phyloP scores from a whole-genome alignment of 2,113 vertebrate species.

The Siniperca knerii region DNA sequence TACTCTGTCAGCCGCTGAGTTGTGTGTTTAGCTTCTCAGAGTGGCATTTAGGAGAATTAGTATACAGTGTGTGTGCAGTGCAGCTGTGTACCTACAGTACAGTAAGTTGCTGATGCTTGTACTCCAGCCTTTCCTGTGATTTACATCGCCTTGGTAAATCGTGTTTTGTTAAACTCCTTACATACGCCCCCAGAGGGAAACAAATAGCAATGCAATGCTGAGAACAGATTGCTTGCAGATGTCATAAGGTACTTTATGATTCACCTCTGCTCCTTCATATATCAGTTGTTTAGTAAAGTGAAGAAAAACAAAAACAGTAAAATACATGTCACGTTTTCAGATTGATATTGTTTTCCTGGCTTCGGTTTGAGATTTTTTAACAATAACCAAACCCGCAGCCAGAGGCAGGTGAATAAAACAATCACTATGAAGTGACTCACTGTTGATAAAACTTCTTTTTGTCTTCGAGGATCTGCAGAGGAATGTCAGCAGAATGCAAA shows the following conservation, averaged over 20 bases:
- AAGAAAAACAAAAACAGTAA: constrained; percentile 21
- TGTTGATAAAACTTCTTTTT: constrained; percentile 50
- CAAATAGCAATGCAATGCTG: constrained; percentile 23
- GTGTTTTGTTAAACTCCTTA: constrained; percentile 34
- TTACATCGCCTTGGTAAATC: constrained; percentile 43
- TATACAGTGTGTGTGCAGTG: background rate
- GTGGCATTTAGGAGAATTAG: constrained; percentile 43
- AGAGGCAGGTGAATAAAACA: constrained; percentile 29
- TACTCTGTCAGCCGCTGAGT: constrained; percentile 8
- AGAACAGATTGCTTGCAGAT: constrained; percentile 49
- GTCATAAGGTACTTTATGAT: constrained; percentile 40
- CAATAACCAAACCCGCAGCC: background rate
- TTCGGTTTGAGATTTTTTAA: constrained; percentile 29
- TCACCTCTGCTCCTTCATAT: constrained; percentile 24
- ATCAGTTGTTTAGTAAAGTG: background rate
- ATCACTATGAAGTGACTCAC: constrained; percentile 13
- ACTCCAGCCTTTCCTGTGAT: constrained; percentile 28
- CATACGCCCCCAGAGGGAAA: constrained; percentile 21
- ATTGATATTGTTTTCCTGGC: background rate
- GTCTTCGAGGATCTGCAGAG: constrained; percentile 53
- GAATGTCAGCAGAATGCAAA: constrained; percentile 54
- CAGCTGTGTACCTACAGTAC: constrained; percentile 17
- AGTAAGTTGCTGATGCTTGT: constrained; percentile 37
- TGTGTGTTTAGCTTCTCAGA: constrained; percentile 32
- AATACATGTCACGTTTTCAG: constrained; percentile 13